These are phyloP conservation scores for Holocentrus rufus DNA, from an alignment of 2,797 vertebrate genomes.

Conservation along the genomic window DNA sequence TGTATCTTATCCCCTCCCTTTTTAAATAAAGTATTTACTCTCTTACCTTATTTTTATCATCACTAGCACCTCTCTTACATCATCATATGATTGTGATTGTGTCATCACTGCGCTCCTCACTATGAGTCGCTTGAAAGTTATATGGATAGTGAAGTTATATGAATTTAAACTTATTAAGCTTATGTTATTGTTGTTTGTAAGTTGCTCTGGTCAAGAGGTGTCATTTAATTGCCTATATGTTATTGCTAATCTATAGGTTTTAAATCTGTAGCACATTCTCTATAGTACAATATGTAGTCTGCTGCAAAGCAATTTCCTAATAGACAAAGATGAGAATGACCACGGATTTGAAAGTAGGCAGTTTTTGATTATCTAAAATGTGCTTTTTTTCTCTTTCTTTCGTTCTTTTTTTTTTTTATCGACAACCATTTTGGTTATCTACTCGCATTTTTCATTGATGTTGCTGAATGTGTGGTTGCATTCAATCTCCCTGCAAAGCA, in stretches of 20 bases:
- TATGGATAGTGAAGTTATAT: constrained; percentile 4
- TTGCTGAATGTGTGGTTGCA: too few species aligned
- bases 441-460: too few species aligned
- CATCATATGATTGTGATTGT: background rate
- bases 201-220: background rate
- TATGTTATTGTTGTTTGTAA: constrained; percentile 9
- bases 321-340: too few species aligned
- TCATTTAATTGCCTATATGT: background rate
- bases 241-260: too few species aligned
- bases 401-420: too few species aligned
- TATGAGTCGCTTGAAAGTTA: background rate
- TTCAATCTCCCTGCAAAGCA: constrained; percentile 4
- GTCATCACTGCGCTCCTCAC: background rate
- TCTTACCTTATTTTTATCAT: too few species aligned
- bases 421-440: too few species aligned
- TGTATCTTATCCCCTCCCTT: background rate
- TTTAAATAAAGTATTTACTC: too few species aligned
- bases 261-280: constrained; percentile 1
- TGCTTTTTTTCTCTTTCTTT: too few species aligned
- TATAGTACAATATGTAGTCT: background rate
- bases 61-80: background rate
- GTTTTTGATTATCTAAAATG: too few species aligned
- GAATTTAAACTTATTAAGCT: background rate
- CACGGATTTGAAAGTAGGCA: too few species aligned
- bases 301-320: constrained; percentile 1